A percentile compares a stretch with the other conserved stretches of the same genome.
phyloP scores from a whole-genome alignment of 2,888 invertebrate species.

The Oeneis ivallda region DNA sequence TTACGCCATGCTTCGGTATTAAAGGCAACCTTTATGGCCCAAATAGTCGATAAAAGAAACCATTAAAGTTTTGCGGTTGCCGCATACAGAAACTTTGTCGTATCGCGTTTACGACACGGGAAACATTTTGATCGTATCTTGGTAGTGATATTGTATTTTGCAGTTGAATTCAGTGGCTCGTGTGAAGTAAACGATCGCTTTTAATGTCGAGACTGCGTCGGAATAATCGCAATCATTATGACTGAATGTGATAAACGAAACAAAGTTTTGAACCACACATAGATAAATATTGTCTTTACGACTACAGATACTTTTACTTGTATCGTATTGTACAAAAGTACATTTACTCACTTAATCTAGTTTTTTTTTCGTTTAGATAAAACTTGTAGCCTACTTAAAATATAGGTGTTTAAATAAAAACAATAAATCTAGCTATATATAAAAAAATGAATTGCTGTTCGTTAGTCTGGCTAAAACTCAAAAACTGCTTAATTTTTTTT shows the following conservation, averaged over 20 bases:
- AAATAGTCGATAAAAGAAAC: conserved; percentile 27
- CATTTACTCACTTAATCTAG: too few species aligned
- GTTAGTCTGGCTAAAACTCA: too few species aligned
- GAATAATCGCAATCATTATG: conserved; percentile 9
- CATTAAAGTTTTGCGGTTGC: conserved; percentile 26
- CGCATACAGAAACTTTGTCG: conserved; percentile 23
- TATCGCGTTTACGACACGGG: not conserved
- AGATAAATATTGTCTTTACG: not conserved
- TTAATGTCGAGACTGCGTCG: conserved; percentile 10
- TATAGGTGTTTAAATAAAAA: too few species aligned
- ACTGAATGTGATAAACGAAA: not conserved
- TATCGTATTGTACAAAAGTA: too few species aligned
- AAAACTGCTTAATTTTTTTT: too few species aligned
- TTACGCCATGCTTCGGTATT: conserved; percentile 21
- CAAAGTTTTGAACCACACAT: not conserved
- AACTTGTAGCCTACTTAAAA: too few species aligned
- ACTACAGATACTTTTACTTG: too few species aligned
- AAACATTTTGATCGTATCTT: conserved; percentile 16
- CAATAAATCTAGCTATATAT: too few species aligned
- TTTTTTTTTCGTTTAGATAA: too few species aligned
- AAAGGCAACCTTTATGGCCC: conserved; percentile 27
- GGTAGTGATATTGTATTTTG: conserved; percentile 18
- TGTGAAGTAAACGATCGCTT: conserved; percentile 11
- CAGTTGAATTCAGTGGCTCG: conserved; percentile 16
- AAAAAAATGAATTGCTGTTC: too few species aligned